These are phyloP conservation scores for Poeciliopsis gracilis DNA, from an alignment of 2,797 vertebrate species.

Conservation along the genomic window DNA sequence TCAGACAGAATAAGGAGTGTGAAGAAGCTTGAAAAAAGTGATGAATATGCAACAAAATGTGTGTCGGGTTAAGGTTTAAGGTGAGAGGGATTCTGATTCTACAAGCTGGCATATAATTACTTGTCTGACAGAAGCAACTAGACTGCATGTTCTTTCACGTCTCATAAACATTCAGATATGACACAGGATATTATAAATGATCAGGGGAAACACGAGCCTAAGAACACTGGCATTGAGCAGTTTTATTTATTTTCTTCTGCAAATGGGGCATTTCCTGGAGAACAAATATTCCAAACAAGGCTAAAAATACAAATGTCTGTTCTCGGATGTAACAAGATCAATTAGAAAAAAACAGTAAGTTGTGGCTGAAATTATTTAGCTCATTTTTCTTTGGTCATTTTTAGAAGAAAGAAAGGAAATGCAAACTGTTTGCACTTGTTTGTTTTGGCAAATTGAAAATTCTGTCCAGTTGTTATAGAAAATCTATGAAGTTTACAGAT, in stretches of 20 bases:
- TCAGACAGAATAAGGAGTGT: not conserved
- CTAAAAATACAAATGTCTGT: conserved; percentile 46
- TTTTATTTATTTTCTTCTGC: conserved; percentile 32
- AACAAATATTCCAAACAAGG: conserved; percentile 43
- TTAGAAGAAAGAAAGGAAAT: not conserved
- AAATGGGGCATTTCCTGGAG: conserved; percentile 68
- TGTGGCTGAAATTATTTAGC: not conserved
- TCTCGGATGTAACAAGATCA: not conserved
- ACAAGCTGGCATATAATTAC: not conserved
- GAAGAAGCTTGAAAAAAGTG: conserved; percentile 3
- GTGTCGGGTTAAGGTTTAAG: not conserved
- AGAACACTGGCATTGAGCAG: conserved; percentile 3
- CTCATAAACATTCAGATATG: conserved; percentile 13
- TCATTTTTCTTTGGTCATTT: not conserved
- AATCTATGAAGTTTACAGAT: conserved; percentile 36
- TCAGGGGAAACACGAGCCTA: conserved; percentile 14
- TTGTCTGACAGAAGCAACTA: not conserved
- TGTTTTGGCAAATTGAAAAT: conserved; percentile 13
- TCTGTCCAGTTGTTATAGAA: conserved; percentile 17
- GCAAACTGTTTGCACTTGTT: conserved; percentile 5
- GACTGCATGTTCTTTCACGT: conserved; percentile 2
- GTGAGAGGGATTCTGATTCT: not conserved
- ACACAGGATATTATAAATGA: conserved; percentile 22
- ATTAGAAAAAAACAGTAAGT: not conserved
- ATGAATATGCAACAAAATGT: not conserved